A percentile compares a stretch with the other conserved stretches of the same genome.
Conservation (phyloP, 2,113 vertebrate species). For the Esox niger region DNA sequence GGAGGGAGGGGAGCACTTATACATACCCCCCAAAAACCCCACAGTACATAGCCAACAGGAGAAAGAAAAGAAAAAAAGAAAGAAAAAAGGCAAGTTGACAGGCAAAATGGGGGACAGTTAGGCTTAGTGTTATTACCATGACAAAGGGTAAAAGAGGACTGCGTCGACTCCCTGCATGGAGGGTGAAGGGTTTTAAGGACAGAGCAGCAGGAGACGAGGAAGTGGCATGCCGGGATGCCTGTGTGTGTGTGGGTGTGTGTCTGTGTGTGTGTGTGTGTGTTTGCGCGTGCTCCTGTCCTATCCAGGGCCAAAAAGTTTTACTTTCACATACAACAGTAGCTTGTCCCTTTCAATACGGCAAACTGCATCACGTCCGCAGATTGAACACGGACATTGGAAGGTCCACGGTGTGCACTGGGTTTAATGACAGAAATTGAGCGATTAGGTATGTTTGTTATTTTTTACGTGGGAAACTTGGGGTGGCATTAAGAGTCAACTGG, state of each 20-base stretch:
- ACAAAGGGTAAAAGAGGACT: conserved; percentile 70
- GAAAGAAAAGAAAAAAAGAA: conserved; percentile 56
- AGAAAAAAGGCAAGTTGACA: conserved; percentile 76
- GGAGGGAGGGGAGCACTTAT: conserved; percentile 50
- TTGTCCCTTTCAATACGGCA: conserved; percentile 56
- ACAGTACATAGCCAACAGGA: conserved; percentile 61
- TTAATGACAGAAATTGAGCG: conserved; percentile 42
- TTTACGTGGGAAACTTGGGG: conserved; percentile 42
- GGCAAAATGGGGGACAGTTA: conserved; percentile 74
- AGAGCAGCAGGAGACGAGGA: conserved; percentile 73
- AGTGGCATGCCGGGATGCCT: conserved; percentile 64
- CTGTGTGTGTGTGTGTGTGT: conserved; percentile 5
- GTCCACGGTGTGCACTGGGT: conserved; percentile 40
- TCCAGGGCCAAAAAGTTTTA: conserved; percentile 18
- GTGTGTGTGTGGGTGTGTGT: conserved; percentile 19
- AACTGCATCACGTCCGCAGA: conserved; percentile 35
- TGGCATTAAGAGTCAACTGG: conserved; percentile 60
- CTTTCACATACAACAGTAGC: conserved; percentile 43
- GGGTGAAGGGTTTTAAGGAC: conserved; percentile 70
- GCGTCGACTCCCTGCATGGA: conserved; percentile 65
- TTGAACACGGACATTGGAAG: conserved; percentile 36
- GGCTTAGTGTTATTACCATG: conserved; percentile 76
- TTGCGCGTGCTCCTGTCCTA: neutral
- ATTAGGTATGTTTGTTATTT: conserved; percentile 61
- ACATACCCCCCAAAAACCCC: conserved; percentile 53